Evolutionary conservation across 2,888 invertebrate species (phyloP).

Genomic region (Pristionchus mayeri): DNA sequence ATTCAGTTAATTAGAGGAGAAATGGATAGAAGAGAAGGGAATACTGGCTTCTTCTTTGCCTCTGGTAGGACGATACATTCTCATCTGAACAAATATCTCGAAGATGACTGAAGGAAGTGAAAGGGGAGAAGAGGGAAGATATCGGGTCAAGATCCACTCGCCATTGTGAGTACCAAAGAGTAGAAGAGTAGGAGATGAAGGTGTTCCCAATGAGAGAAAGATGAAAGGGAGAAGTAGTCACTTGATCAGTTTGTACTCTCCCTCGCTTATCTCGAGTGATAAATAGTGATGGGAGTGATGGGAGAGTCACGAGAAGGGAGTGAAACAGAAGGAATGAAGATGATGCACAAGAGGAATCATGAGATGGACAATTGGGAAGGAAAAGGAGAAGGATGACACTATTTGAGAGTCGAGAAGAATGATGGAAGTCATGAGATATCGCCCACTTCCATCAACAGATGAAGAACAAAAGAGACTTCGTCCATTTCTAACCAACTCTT

Average conservation of each 20-base stretch:
- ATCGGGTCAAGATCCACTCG: not conserved
- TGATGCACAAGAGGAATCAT: not conserved
- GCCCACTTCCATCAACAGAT: constrained; percentile 22
- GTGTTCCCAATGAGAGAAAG: not conserved
- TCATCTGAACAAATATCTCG: constrained; percentile 38
- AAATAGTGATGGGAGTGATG: not conserved
- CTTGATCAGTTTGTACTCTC: constrained; percentile 24
- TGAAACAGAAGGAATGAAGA: not conserved
- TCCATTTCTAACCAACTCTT: not conserved
- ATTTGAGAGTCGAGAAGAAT: not conserved
- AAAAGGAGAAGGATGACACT: constrained; percentile 33
- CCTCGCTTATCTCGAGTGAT: constrained; percentile 13
- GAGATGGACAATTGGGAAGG: not conserved
- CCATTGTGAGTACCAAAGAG: no score
- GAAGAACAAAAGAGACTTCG: not conserved
- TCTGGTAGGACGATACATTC: not conserved
- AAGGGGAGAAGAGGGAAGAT: constrained; percentile 5
- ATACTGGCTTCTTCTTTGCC: not conserved
- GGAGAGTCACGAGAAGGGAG: not conserved
- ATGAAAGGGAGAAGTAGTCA: constrained; percentile 28
- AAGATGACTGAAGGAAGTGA: constrained; percentile 38
- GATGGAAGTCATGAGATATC: constrained; percentile 34
- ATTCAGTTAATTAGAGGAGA: constrained; percentile 41
- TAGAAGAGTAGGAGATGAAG: not conserved
- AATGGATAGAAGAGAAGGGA: not conserved